phyloP scores from a whole-genome alignment of 2,888 invertebrate genomes.

The Steinernema scapterisci region DNA sequence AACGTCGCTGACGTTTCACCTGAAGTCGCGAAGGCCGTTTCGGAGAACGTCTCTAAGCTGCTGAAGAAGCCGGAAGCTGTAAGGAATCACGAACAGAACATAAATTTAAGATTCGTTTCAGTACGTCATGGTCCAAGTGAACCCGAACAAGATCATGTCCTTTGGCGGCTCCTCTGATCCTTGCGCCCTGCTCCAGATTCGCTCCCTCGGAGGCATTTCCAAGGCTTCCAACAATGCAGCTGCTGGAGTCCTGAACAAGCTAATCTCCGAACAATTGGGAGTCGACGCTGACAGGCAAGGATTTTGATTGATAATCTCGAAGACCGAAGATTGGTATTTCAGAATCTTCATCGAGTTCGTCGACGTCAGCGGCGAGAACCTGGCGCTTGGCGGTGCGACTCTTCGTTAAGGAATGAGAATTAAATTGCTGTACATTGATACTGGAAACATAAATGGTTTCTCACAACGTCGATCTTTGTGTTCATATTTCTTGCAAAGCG shows the following conservation, averaged over 20 bases:
- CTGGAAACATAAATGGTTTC: neutral
- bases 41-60: conserved; percentile 43
- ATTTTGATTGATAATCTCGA: neutral
- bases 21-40: conserved; percentile 10
- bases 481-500: too few species aligned
- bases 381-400: conserved; percentile 50
- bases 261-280: conserved; percentile 48
- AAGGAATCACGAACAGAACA: too few species aligned
- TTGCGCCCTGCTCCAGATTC: conserved; percentile 41
- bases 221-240: conserved; percentile 42
- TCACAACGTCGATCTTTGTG: neutral
- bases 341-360: conserved; percentile 44
- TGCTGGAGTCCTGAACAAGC: conserved; percentile 44
- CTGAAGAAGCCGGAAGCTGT: conserved; percentile 55
- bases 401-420: too few species aligned
- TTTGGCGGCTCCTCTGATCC: conserved; percentile 53
- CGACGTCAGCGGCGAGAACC: conserved; percentile 45
- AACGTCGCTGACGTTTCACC: conserved; percentile 33
- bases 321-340: conserved; percentile 10
- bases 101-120: too few species aligned
- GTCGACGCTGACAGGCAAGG: conserved; percentile 34
- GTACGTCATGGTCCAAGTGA: conserved; percentile 52
- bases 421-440: too few species aligned
- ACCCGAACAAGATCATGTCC: conserved; percentile 43
- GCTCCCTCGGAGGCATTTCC: conserved; percentile 51